phyloP scores from a whole-genome alignment of 2,888 invertebrate species.

The Tupiocoris notatus region DNA sequence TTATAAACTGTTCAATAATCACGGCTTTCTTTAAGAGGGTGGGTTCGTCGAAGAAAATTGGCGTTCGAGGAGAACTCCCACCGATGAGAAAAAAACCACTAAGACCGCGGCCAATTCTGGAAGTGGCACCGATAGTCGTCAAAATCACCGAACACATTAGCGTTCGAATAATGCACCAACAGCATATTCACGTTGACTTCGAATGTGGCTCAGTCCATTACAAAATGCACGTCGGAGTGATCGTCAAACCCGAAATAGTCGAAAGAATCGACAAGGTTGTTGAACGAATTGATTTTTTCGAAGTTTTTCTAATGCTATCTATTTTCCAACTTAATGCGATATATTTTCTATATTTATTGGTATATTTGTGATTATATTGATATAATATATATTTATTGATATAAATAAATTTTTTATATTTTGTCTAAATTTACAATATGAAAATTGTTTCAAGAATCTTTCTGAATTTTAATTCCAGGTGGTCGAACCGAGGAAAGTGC shows the following conservation, averaged over 20 bases:
- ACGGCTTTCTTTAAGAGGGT: too few relatives aligned
- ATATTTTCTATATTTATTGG: too few relatives aligned
- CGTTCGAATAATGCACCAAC: constrained; percentile 40
- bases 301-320: too few relatives aligned
- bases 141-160: constrained; percentile 37
- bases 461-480: background rate
- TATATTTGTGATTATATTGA: too few relatives aligned
- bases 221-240: constrained; percentile 37
- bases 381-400: too few relatives aligned
- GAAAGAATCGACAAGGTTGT: constrained; percentile 45
- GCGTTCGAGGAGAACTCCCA: constrained; percentile 6
- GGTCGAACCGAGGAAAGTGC: constrained; percentile 8
- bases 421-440: too few relatives aligned
- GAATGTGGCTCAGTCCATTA: constrained; percentile 27
- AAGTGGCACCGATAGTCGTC: constrained; percentile 25
- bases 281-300: too few relatives aligned
- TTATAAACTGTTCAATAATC: too few relatives aligned
- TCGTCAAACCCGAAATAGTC: constrained; percentile 29
- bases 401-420: too few relatives aligned
- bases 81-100: constrained; percentile 30
- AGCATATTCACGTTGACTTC: constrained; percentile 44
- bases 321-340: too few relatives aligned
- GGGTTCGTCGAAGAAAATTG: background rate
- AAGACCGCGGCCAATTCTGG: constrained; percentile 5
- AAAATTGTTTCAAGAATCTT: too few relatives aligned